These are phyloP conservation scores for Burhinus bistriatus DNA, from an alignment of 2,113 vertebrate genomes.

Conservation along the genomic window DNA sequence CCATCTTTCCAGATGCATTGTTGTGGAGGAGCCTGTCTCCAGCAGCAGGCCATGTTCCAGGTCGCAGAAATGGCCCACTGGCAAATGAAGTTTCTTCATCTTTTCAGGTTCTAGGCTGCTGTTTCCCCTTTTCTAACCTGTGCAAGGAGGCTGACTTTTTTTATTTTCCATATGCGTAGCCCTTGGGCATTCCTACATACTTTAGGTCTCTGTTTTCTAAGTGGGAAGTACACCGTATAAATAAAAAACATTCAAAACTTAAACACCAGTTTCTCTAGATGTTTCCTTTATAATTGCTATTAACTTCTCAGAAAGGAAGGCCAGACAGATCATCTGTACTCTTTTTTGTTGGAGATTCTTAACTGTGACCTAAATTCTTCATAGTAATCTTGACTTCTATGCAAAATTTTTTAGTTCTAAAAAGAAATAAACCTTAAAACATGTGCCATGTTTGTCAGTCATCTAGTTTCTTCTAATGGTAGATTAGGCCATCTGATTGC, in stretches of 20 bases:
- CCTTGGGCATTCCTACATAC: accelerated
- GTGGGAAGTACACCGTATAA: not conserved
- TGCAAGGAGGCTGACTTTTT: not conserved
- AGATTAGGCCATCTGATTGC: not conserved
- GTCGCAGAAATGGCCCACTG: not conserved
- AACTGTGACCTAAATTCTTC: not conserved
- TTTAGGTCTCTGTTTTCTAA: not conserved
- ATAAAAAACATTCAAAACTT: not conserved
- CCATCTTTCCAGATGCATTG: accelerated
- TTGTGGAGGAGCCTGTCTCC: not conserved
- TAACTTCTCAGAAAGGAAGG: not conserved
- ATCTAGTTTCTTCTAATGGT: not conserved
- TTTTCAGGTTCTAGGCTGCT: accelerated
- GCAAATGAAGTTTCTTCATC: no score
- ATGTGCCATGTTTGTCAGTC: not conserved
- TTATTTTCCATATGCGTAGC: not conserved
- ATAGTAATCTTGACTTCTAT: not conserved
- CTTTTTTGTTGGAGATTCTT: not conserved
- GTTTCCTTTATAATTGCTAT: not conserved
- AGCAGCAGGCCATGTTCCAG: not conserved
- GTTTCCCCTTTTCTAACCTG: not conserved
- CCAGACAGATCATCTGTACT: not conserved
- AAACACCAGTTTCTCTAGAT: not conserved
- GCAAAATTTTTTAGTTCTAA: not conserved
- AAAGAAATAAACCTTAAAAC: not conserved